Conservation (phyloP, 2,888 invertebrate genomes). For the Aphodius sticticus region DNA sequence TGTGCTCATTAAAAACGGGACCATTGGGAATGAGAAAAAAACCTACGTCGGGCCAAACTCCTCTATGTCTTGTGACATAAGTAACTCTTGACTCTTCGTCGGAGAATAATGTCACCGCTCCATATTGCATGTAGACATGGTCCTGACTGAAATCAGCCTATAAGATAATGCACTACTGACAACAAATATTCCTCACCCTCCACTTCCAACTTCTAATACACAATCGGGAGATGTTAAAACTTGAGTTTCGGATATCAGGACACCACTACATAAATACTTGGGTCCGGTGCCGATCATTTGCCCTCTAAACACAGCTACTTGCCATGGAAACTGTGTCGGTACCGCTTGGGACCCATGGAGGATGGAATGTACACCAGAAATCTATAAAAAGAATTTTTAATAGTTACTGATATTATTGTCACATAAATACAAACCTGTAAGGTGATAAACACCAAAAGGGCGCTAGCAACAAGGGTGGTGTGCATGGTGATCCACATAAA, state of each 20-base stretch:
- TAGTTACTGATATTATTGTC: no score
- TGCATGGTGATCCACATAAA: no score
- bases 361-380: slow-evolving; percentile 34
- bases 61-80: slow-evolving; percentile 5
- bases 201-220: slow-evolving; percentile 8
- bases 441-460: no score
- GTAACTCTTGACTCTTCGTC: neutral
- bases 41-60: neutral
- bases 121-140: neutral
- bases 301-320: slow-evolving; percentile 42
- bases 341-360: slow-evolving; percentile 46
- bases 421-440: no score
- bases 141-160: neutral
- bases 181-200: no score
- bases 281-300: slow-evolving; percentile 7
- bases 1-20: neutral
- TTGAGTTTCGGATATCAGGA: slow-evolving; percentile 38
- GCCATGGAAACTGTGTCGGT: slow-evolving; percentile 50
- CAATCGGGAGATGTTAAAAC: slow-evolving; percentile 45
- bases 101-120: slow-evolving; percentile 1
- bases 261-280: slow-evolving; percentile 41
- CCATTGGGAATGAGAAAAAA: no score
- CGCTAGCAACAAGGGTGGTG: no score
- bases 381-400: no score
- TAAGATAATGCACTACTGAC: slow-evolving; percentile 29